A percentile compares a stretch with the other conserved stretches of the same genome.
phyloP scores from a whole-genome alignment of 2,113 vertebrate species.

The Erythrolamprus reginae region DNA sequence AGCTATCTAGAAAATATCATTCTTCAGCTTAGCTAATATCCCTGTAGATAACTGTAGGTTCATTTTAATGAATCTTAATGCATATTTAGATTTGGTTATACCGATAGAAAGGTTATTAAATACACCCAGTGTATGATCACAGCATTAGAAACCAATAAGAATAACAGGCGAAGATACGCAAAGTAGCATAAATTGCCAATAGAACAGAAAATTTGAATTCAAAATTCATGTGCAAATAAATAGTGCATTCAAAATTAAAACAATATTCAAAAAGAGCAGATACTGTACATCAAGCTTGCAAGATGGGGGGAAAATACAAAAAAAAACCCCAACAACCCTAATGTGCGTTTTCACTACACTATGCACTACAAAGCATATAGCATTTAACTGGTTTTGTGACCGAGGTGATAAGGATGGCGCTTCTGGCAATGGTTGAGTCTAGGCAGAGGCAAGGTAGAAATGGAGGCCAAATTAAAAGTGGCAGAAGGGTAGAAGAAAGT shows the following conservation, averaged over 20 bases:
- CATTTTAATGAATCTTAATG: background rate
- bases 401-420: background rate
- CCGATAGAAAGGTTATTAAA: background rate
- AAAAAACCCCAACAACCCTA: too few species aligned
- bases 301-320: background rate
- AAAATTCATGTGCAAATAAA: background rate
- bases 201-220: background rate
- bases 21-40: background rate
- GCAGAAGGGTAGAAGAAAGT: background rate
- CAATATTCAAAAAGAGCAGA: background rate
- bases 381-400: background rate
- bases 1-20: background rate
- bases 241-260: background rate
- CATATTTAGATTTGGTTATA: background rate
- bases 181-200: background rate
- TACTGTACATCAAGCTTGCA: background rate
- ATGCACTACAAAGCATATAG: background rate
- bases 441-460: background rate
- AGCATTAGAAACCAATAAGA: background rate
- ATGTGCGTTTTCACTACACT: background rate
- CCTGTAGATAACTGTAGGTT: background rate
- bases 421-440: background rate
- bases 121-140: fast-evolving
- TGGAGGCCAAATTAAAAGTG: background rate
- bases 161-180: background rate